Evolutionary conservation across 2,113 vertebrate species (phyloP).

Genomic region (Apodemus speciosus): DNA sequence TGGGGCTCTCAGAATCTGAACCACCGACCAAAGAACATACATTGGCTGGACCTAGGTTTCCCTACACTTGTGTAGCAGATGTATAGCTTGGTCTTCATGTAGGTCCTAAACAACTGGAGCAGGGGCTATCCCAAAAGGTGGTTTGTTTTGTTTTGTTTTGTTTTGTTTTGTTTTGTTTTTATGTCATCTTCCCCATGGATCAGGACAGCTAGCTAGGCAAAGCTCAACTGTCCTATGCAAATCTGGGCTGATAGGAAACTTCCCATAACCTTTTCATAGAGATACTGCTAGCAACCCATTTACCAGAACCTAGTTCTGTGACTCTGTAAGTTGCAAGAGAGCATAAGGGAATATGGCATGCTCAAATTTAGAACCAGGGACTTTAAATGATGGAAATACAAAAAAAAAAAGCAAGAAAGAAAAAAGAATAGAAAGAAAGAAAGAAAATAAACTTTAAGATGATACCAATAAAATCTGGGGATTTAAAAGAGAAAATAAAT

Average conservation of each 20-base stretch:
- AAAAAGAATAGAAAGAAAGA: neutral
- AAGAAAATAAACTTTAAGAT: neutral
- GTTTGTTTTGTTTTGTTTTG: no score
- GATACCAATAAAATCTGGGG: neutral
- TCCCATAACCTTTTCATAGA: neutral
- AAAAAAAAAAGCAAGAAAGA: no score
- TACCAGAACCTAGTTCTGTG: neutral
- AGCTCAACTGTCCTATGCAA: neutral
- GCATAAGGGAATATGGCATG: neutral
- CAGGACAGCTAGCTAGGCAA: neutral
- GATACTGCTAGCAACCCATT: neutral
- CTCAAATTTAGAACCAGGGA: neutral
- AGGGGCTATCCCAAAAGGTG: no score
- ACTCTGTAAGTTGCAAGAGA: neutral
- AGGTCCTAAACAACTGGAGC: no score
- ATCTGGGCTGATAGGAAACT: neutral
- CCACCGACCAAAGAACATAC: no score
- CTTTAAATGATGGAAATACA: neutral
- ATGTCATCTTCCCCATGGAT: neutral
- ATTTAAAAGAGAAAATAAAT: neutral
- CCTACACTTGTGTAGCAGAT: no score
- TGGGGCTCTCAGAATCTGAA: no score
- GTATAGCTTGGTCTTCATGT: no score
- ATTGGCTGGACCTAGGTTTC: no score
- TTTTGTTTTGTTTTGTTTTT: neutral